Base-by-base conservation (phyloP, 2,113 vertebrate genomes). In the Petroica traversi region DNA sequence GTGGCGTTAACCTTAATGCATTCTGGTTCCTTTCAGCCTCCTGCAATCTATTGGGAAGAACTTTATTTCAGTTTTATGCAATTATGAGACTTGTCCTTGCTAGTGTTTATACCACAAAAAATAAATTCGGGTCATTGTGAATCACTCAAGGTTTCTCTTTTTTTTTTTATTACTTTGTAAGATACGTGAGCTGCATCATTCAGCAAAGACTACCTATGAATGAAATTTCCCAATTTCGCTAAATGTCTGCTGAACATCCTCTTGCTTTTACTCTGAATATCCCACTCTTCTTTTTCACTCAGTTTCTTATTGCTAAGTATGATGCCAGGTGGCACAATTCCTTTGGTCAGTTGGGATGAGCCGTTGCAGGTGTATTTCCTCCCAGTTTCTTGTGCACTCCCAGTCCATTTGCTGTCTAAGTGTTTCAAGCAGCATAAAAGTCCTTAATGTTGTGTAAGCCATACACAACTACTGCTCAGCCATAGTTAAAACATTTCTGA, bases 21-120 rank as follows among this genome's bases (percentile, higher is more conserved):
- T 94, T 81, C 41, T 78, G 23, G 31, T 95, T 96, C 72, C 63
- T 95, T 91, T 93, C 84, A 94, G 38, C 31, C 31, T 93, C 33
- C 73, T 62, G 81, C 52, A 88, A n/a, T 79, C 62, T 95, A 29
- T 31, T 54, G 78, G 57, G 29, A 93, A 95, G 68, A 97, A 75
- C 11, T 94, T 97, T 49, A 49, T 69, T 95, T 73, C 64, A 59
- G 66, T 85, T 97, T 89, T 71, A 76, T 58, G 92, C 62, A 67
- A 81, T 74, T 38, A 73, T 19, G 29, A 94, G 69, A 33, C 67
- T 63, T 93, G 49, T 23, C n/a, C 48, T 90, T 89, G 58, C 40
- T 80, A 73, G 68, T 89, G 96, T 91, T 97, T 96, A 77, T 75
- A 95, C 49, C 5, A 33, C 54, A 95, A 33, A 51, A 36, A 45